Evolutionary conservation across 2,888 invertebrate species (phyloP).

Genomic region (Pediacus dermestoides): DNA sequence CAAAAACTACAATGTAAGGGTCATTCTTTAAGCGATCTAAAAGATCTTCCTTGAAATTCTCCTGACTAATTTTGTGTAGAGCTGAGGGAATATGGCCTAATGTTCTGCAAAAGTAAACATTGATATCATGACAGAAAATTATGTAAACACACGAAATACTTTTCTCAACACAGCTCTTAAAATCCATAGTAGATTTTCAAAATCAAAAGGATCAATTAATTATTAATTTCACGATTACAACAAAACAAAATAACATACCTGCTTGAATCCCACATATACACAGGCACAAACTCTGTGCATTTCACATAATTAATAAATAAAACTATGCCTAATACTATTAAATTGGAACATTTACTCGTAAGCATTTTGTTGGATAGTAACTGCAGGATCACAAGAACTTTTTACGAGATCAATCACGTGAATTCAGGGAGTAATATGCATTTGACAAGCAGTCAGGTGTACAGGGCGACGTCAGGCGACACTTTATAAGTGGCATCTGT

Average conservation of each 20-base stretch:
- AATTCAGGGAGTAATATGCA: slow-evolving; percentile 30
- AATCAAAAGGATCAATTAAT: too few relatives aligned
- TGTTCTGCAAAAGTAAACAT: slow-evolving; percentile 34
- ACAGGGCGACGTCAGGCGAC: slow-evolving; percentile 4
- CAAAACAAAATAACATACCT: neutral
- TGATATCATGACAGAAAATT: too few relatives aligned
- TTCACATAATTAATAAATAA: slow-evolving; percentile 22
- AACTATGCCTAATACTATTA: slow-evolving; percentile 15
- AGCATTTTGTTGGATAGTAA: slow-evolving; percentile 18
- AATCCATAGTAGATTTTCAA: too few relatives aligned
- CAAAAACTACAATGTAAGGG: slow-evolving; percentile 51
- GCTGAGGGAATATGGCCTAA: slow-evolving; percentile 42
- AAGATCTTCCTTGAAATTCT: slow-evolving; percentile 43
- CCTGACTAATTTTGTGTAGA: slow-evolving; percentile 42
- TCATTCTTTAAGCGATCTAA: slow-evolving; percentile 37
- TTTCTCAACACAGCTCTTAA: too few relatives aligned
- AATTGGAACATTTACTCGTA: slow-evolving; percentile 14
- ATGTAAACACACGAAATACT: too few relatives aligned
- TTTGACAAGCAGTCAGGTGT: slow-evolving; percentile 36
- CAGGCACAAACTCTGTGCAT: slow-evolving; percentile 44
- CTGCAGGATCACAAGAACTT: slow-evolving; percentile 20
- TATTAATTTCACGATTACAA: neutral
- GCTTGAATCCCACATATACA: slow-evolving; percentile 39
- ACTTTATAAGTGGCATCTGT: neutral
- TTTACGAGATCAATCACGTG: slow-evolving; percentile 40